Evolutionary conservation across 2,113 vertebrate species (phyloP).

Genomic region (Verasper variegatus): DNA sequence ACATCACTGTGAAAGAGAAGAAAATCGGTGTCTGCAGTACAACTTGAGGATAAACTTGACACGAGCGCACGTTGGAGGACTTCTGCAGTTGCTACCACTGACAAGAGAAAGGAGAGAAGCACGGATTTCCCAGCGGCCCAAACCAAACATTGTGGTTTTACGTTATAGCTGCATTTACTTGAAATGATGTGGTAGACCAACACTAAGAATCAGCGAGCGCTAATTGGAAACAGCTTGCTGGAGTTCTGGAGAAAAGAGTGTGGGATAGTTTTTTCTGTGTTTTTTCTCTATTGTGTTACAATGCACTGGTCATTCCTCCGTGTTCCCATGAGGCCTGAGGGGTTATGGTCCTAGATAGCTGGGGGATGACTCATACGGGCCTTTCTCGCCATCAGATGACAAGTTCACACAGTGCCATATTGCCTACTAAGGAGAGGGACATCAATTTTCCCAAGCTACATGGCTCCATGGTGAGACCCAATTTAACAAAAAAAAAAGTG

Average conservation of each 20-base stretch:
- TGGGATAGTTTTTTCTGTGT: conserved; percentile 47
- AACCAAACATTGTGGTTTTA: conserved; percentile 73
- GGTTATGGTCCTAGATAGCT: conserved; percentile 67
- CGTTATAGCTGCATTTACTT: conserved; percentile 71
- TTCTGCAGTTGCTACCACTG: conserved; percentile 33
- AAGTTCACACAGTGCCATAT: conserved; percentile 59
- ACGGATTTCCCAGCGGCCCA: conserved; percentile 43
- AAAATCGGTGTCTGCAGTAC: not conserved
- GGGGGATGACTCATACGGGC: conserved; percentile 63
- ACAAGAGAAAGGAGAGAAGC: conserved; percentile 47
- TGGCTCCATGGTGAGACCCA: conserved; percentile 1
- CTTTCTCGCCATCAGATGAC: conserved; percentile 57
- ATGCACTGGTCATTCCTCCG: conserved; percentile 61
- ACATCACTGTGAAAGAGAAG: conserved; percentile 24
- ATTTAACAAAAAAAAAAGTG: conserved; percentile 9
- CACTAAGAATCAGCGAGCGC: conserved; percentile 60
- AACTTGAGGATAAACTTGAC: not conserved
- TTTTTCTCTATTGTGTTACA: conserved; percentile 48
- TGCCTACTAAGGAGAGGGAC: conserved; percentile 56
- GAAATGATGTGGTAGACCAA: conserved; percentile 76
- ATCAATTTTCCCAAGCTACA: conserved; percentile 37
- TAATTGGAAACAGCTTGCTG: conserved; percentile 77
- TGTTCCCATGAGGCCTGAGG: conserved; percentile 55
- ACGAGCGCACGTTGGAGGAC: conserved; percentile 27
- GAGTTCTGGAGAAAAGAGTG: conserved; percentile 45